Conservation (phyloP, 2,797 vertebrate genomes). For the Danio tinwini region DNA sequence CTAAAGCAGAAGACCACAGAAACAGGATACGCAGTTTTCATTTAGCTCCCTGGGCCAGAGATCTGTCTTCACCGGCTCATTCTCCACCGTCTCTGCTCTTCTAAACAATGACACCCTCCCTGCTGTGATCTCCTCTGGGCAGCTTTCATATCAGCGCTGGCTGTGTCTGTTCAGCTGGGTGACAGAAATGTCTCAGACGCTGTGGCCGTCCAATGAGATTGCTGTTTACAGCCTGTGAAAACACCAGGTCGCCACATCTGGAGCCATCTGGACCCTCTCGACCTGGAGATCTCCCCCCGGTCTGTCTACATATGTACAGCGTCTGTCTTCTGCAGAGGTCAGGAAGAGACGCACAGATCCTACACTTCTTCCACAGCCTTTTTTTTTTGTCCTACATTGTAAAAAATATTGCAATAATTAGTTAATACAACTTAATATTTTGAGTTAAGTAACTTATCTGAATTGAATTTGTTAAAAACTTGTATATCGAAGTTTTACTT, state of each 20-base stretch:
- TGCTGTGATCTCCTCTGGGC: constrained; percentile 37
- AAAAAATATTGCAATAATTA: no score
- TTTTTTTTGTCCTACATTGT: not conserved
- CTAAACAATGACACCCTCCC: constrained; percentile 43
- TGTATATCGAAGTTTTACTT: no score
- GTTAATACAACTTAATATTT: no score
- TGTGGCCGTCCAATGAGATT: constrained; percentile 16
- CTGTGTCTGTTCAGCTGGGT: constrained; percentile 52
- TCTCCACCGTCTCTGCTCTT: constrained; percentile 35
- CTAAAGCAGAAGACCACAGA: constrained; percentile 32
- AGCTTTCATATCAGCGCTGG: constrained; percentile 44
- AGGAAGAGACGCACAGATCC: constrained; percentile 25
- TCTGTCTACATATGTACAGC: constrained; percentile 20
- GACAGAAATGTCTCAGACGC: constrained; percentile 34
- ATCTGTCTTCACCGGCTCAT: constrained; percentile 48
- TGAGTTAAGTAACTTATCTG: no score
- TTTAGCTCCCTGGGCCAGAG: constrained; percentile 10
- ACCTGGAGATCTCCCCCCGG: constrained; percentile 16
- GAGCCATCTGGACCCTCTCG: constrained; percentile 49
- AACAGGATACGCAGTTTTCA: constrained; percentile 25
- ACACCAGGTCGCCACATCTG: constrained; percentile 59
- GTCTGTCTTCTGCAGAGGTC: constrained; percentile 34
- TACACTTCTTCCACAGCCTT: constrained; percentile 21
- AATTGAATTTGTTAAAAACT: no score
- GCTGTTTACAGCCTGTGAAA: constrained; percentile 58